Conservation (phyloP, 2,888 invertebrate genomes). For the Zootermopsis nevadensis region DNA sequence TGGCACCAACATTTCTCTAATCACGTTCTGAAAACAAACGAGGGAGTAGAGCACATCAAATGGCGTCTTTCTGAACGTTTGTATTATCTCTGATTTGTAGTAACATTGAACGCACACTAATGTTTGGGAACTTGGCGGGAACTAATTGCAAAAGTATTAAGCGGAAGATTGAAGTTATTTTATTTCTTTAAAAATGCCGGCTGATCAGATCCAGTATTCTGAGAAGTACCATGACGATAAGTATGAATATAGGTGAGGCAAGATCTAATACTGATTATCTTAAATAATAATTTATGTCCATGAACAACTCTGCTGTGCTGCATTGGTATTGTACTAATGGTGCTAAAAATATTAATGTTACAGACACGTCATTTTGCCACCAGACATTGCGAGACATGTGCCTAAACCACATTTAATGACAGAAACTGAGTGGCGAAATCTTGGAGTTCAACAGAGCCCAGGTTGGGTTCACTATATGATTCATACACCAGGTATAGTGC, state of each 20-base stretch:
- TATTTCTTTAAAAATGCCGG: constrained; percentile 69
- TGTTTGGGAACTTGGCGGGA: too few relatives aligned
- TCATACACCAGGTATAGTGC: constrained; percentile 77
- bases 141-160: too few relatives aligned
- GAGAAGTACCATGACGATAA: constrained; percentile 89
- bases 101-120: too few relatives aligned
- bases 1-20: too few relatives aligned
- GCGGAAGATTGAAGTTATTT: background rate
- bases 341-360: constrained; percentile 46
- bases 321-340: background rate
- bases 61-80: too few relatives aligned
- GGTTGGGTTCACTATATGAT: constrained; percentile 93
- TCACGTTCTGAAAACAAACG: too few relatives aligned
- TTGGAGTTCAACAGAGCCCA: constrained; percentile 94
- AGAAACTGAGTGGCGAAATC: constrained; percentile 93
- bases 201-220: constrained; percentile 90
- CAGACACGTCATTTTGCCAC: constrained; percentile 92
- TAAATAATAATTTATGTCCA: background rate
- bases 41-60: too few relatives aligned
- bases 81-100: too few relatives aligned
- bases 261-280: background rate
- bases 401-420: constrained; percentile 93
- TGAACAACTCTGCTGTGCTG: background rate
- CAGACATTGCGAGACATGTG: constrained; percentile 84
- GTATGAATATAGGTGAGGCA: constrained; percentile 85